A percentile compares a stretch with the other conserved stretches of the same genome.
Conservation (phyloP, 2,113 vertebrate species). For the Brachypteracias leptosomus region DNA sequence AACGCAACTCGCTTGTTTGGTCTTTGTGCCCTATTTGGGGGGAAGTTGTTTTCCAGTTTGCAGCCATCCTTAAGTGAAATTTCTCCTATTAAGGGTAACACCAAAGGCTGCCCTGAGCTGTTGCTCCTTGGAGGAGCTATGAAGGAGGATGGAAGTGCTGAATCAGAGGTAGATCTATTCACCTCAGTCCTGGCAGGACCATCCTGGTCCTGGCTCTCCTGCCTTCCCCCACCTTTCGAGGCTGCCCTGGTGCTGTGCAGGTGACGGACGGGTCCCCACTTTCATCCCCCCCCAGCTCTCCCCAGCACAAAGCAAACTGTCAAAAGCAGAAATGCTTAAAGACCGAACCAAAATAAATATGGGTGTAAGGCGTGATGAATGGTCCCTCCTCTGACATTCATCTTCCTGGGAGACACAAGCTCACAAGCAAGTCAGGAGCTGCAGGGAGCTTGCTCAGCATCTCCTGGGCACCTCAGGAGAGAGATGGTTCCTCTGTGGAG, state of each 20-base stretch:
- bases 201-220: neutral
- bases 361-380: neutral
- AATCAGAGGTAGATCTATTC: neutral
- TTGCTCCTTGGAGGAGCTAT: neutral
- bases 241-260: neutral
- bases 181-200: neutral
- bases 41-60: neutral
- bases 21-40: neutral
- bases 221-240: neutral
- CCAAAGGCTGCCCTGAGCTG: neutral
- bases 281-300: neutral
- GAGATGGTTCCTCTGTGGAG: neutral
- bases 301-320: neutral
- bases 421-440: neutral
- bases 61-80: neutral
- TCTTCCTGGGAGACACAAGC: neutral
- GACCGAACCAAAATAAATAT: neutral
- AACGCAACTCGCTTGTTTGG: neutral
- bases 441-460: neutral
- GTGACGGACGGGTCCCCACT: neutral
- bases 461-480: neutral
- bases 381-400: neutral
- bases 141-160: neutral
- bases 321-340: neutral
- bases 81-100: conserved; percentile 19